phyloP scores from a whole-genome alignment of 2,113 vertebrate species.

The Elephantulus edwardii region DNA sequence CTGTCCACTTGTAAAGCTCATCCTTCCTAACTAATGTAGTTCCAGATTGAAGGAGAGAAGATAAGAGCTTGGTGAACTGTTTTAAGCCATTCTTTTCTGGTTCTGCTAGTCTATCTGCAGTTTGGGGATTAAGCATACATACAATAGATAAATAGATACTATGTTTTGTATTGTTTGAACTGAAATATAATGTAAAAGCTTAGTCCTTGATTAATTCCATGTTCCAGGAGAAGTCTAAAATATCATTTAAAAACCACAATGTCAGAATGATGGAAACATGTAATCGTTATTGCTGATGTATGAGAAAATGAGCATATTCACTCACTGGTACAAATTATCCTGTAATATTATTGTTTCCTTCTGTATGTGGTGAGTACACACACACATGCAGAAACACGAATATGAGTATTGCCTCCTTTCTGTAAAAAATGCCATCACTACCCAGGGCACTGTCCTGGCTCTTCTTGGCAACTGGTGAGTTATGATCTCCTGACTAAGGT shows the following conservation, averaged over 20 bases:
- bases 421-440: too few species aligned
- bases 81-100: neutral
- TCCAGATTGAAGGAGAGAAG: neutral
- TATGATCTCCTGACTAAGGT: too few species aligned
- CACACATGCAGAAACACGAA: neutral
- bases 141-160: neutral
- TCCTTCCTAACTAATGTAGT: neutral
- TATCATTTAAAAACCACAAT: conserved; percentile 23
- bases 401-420: neutral
- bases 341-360: neutral
- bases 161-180: neutral
- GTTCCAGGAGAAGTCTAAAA: neutral
- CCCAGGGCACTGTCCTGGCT: too few species aligned
- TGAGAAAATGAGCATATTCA: neutral
- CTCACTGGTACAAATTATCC: neutral
- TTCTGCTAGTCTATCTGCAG: neutral
- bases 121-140: conserved; percentile 15
- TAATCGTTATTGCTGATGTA: neutral
- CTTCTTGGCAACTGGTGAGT: too few species aligned
- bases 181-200: conserved; percentile 11
- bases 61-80: neutral
- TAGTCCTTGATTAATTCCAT: neutral
- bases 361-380: neutral
- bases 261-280: neutral
- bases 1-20: neutral